phyloP scores from a whole-genome alignment of 92 coral and sea anemone genomes.

The Pocillopora grandis region DNA sequence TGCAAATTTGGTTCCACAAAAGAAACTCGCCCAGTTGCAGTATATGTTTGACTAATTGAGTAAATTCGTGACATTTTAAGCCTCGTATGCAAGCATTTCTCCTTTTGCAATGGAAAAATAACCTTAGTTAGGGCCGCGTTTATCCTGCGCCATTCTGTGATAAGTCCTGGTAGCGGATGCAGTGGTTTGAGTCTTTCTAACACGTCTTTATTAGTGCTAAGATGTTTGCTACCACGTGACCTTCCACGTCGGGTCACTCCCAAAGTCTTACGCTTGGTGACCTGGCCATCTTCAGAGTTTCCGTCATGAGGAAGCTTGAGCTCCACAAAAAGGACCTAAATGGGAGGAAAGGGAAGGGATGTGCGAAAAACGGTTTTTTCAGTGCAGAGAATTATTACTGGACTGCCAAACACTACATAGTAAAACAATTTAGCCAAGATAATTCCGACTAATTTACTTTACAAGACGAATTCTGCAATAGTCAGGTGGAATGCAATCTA shows the following conservation, averaged over 20 bases:
- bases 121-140: constrained; percentile 93
- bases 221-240: constrained; percentile 69
- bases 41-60: constrained; percentile 81
- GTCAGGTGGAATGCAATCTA: too few species aligned
- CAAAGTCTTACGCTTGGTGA: constrained; percentile 57
- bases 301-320: constrained; percentile 93
- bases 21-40: constrained; percentile 95
- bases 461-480: too few species aligned
- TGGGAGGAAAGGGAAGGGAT: neutral
- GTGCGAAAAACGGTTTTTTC: neutral
- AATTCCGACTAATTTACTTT: too few species aligned
- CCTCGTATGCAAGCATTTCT: constrained; percentile 58
- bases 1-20: constrained; percentile 97
- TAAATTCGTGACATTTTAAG: constrained; percentile 86
- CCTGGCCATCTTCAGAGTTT: constrained; percentile 58
- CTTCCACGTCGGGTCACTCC: constrained; percentile 77
- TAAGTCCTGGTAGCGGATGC: constrained; percentile 86
- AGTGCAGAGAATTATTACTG: neutral
- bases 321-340: constrained; percentile 83
- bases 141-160: constrained; percentile 95
- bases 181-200: constrained; percentile 79
- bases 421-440: too few species aligned
- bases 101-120: constrained; percentile 90
- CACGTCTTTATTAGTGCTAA: constrained; percentile 95
- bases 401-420: too few species aligned